Evolutionary conservation across 2,888 invertebrate genomes (phyloP), one percentile per base, ranked within the genome.

Genomic region (Macaria liturata): DNA sequence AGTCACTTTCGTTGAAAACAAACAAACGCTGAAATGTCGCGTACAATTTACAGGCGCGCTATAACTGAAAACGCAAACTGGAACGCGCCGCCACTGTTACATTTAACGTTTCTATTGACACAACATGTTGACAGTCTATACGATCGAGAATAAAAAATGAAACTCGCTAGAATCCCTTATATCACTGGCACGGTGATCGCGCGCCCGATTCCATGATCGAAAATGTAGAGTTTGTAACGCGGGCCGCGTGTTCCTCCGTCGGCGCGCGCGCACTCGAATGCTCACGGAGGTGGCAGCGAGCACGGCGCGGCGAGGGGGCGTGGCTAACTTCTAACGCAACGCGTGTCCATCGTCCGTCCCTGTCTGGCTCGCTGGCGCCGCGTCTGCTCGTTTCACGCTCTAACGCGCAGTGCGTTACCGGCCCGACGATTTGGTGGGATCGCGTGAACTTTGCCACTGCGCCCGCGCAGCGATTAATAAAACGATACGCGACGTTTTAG

Each of bases 241-340:
- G 65, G 72, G 64, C 72, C 79, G 82, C 90, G 89, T 88, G 84
- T 78, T 69, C 65, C 79, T 79, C 72, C 73, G 69, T 71, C 86
- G 85, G 88, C 89, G 91, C 88, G 82, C 84, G 90, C 91, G 91
- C 89, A 88, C 89, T 88, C 89, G 86, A 91, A 91, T 91, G 89
- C 83, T 75, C 75, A 67, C 80, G 84, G 84, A 90, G 91, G 91
- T 83, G 89, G 89, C 82, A 75, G 84, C 83, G 74, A 77, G 80
- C 78, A 78, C 77, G 79, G 80, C 76, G 78, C 82, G 78, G 72
- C 69, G 70, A 70, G 75, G 70, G 80, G 91, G 91, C 89, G 91
- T 84, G 89, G 89, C 80, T 71, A 81, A 71, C 75, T 80, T 89
- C 90, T 91, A 91, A 89, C 91, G 89, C 84, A 90, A 87, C 88